These are phyloP conservation scores for Megaceryle alcyon DNA, from an alignment of 2,797 vertebrate genomes.

Conservation along the genomic window DNA sequence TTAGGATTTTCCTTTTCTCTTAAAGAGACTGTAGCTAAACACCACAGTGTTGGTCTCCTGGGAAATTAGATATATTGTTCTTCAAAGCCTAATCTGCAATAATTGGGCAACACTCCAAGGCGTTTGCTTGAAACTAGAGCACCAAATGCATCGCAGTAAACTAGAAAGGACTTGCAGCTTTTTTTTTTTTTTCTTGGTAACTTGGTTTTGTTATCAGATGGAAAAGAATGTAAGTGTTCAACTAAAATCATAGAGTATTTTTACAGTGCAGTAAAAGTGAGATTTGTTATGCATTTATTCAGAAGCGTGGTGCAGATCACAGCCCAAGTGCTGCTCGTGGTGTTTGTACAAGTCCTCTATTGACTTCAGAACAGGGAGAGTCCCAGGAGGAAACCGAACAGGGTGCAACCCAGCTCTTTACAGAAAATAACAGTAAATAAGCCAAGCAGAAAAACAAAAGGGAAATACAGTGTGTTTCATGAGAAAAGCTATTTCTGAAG, in stretches of 20 bases:
- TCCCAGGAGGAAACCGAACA: slow-evolving; percentile 22
- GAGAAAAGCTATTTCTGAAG: neutral
- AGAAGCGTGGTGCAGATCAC: neutral
- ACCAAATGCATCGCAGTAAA: neutral
- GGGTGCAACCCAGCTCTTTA: neutral
- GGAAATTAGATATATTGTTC: slow-evolving; percentile 14
- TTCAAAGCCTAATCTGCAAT: slow-evolving; percentile 4
- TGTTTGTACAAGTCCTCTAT: neutral
- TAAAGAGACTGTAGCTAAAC: neutral
- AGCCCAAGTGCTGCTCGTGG: neutral
- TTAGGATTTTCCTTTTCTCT: neutral
- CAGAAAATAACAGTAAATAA: slow-evolving; percentile 6
- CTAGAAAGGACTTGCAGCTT: neutral
- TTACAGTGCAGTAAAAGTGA: neutral
- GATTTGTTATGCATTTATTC: slow-evolving; percentile 46
- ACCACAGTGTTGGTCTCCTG: neutral
- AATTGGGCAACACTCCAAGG: neutral
- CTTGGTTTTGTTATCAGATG: neutral
- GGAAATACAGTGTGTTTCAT: neutral
- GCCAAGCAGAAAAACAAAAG: neutral
- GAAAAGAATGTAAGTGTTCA: neutral
- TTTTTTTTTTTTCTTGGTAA: neutral
- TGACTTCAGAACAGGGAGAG: neutral
- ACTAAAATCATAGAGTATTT: neutral
- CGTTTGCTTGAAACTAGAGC: neutral